Percentiles rank a stretch among this genome's conserved stretches.
These are phyloP conservation scores for Halesus radiatus DNA, from an alignment of 1,140 invertebrate species.

Conservation along the genomic window DNA sequence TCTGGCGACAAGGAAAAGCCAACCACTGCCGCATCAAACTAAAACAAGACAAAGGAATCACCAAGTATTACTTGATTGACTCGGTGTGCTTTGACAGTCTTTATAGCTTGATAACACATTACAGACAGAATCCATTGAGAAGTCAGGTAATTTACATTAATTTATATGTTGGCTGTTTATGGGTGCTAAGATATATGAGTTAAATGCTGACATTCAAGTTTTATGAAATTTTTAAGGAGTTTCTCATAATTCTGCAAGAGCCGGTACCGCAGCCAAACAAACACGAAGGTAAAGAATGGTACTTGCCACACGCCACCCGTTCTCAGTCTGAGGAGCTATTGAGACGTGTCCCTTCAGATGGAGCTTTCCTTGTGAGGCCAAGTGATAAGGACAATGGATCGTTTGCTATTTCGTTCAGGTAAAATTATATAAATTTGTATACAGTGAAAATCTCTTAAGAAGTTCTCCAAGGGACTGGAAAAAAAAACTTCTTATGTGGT, in stretches of 20 bases:
- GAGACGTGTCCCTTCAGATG: conserved; percentile 85
- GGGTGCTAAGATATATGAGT: too few relatives aligned
- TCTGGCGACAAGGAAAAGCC: conserved; percentile 90
- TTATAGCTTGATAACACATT: conserved; percentile 93
- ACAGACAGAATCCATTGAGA: conserved; percentile 86
- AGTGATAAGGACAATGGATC: conserved; percentile 87
- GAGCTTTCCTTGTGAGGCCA: conserved; percentile 92
- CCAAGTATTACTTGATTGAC: conserved; percentile 93
- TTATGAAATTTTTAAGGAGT: conserved; percentile 73
- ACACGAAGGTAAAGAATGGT: conserved; percentile 96
- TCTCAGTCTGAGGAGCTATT: conserved; percentile 90
- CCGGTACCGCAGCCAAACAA: conserved; percentile 96
- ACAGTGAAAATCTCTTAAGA: too few relatives aligned
- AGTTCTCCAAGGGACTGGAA: too few relatives aligned
- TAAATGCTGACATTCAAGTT: too few relatives aligned
- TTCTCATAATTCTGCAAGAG: conserved; percentile 88
- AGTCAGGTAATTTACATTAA: conserved; percentile 75
- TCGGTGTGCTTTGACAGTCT: conserved; percentile 92
- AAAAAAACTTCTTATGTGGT: too few relatives aligned
- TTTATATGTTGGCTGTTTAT: too few relatives aligned
- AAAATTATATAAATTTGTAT: conserved; percentile 44
- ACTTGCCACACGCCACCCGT: conserved; percentile 84
- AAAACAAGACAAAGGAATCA: conserved; percentile 90
- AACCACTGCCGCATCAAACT: conserved; percentile 95
- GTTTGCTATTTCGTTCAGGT: conserved; percentile 97